Evolutionary conservation across 2,113 vertebrate genomes (phyloP).

Genomic region (Mormyrus lacerda): DNA sequence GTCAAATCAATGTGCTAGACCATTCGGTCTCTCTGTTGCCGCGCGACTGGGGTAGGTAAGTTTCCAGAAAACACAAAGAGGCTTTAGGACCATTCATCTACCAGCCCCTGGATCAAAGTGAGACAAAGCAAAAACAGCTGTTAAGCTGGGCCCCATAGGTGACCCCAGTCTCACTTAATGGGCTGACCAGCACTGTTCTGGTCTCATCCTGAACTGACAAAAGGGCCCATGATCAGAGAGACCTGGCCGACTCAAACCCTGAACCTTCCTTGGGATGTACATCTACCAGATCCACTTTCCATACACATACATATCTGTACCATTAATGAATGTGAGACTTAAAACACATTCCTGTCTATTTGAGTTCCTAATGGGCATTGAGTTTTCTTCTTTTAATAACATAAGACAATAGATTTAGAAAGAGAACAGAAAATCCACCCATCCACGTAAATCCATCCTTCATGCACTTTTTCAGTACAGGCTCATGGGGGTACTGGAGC

Average conservation of each 20-base stretch:
- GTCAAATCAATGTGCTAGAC: neutral
- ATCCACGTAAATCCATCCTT: neutral
- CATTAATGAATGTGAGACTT: neutral
- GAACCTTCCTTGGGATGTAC: neutral
- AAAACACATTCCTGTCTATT: neutral
- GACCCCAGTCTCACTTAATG: neutral
- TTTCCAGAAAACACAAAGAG: neutral
- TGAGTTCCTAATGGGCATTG: neutral
- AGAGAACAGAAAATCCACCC: neutral
- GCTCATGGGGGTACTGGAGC: neutral
- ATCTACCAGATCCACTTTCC: neutral
- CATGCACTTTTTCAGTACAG: neutral
- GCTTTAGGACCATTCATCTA: neutral
- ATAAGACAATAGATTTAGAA: neutral
- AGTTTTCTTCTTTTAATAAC: neutral
- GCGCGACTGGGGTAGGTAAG: neutral
- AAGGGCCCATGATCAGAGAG: neutral
- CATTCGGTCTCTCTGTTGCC: neutral
- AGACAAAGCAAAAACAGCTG: neutral
- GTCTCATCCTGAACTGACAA: neutral
- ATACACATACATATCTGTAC: neutral
- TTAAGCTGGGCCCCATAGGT: neutral
- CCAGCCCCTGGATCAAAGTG: neutral
- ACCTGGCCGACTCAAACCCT: neutral
- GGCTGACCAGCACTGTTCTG: neutral